Percentiles rank a stretch among this genome's conserved stretches.
Evolutionary conservation across 1,140 invertebrate species (phyloP).

Genomic region (Polyergus mexicanus): DNA sequence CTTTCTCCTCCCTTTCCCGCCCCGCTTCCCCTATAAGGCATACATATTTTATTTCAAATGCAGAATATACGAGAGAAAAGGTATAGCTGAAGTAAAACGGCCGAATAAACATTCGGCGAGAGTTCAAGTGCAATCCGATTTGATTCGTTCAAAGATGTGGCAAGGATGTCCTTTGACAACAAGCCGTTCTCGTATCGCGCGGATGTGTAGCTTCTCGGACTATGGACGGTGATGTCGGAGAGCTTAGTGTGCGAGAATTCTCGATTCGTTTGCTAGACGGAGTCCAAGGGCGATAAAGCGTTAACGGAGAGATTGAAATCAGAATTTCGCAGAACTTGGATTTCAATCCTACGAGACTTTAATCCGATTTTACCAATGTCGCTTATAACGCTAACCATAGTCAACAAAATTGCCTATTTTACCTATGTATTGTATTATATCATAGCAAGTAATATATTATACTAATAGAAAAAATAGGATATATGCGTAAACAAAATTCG

Average conservation of each 20-base stretch:
- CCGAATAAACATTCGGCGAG: constrained; percentile 32
- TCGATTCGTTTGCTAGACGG: neutral
- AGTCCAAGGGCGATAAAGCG: neutral
- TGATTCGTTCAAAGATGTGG: constrained; percentile 35
- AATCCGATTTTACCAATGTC: neutral
- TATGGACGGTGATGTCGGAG: constrained; percentile 23
- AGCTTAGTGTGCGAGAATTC: constrained; percentile 14
- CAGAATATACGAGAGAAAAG: neutral
- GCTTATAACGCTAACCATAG: neutral
- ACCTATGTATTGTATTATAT: too few relatives aligned
- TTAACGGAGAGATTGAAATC: constrained; percentile 38
- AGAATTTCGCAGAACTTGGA: neutral
- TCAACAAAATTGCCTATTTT: neutral
- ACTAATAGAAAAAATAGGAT: too few relatives aligned
- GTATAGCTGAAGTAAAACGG: neutral
- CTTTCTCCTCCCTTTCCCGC: neutral
- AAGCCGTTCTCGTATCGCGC: constrained; percentile 29
- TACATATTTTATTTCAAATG: neutral
- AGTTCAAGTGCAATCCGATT: constrained; percentile 53
- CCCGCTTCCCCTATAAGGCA: neutral
- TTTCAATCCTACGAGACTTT: neutral
- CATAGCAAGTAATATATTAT: neutral
- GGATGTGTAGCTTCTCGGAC: neutral
- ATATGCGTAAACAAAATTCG: neutral
- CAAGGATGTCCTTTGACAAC: constrained; percentile 66